A percentile compares a stretch with the other conserved stretches of the same genome.
These are phyloP conservation scores for Phlogophora meticulosa DNA, from an alignment of 2,888 invertebrate genomes.

Conservation along the genomic window DNA sequence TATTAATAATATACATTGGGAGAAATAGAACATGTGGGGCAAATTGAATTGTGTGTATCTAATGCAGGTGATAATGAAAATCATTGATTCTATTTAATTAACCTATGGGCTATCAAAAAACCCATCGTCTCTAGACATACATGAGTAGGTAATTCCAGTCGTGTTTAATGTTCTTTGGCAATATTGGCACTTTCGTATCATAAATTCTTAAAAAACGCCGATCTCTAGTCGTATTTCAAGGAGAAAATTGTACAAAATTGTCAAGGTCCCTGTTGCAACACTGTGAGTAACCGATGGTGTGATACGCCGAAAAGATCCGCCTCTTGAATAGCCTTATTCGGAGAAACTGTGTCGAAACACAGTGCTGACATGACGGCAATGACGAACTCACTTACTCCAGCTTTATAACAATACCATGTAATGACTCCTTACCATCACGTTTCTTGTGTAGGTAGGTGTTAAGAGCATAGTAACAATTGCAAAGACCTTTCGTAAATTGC, in stretches of 20 bases:
- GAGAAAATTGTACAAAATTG: conserved; percentile 32
- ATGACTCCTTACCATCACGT: conserved; percentile 23
- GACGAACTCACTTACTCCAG: conserved; percentile 47
- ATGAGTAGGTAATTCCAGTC: background rate
- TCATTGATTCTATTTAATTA: background rate
- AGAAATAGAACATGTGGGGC: conserved; percentile 1
- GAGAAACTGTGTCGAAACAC: conserved; percentile 76
- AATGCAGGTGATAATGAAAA: conserved; percentile 15
- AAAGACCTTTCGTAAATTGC: conserved; percentile 3
- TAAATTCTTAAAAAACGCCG: background rate
- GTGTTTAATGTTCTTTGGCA: background rate
- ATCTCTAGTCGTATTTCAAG: conserved; percentile 15
- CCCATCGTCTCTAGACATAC: background rate
- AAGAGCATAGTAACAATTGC: background rate
- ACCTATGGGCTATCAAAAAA: background rate
- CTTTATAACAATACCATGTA: conserved; percentile 40
- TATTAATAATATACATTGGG: too few species aligned
- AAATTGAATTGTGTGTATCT: background rate
- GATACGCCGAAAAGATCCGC: conserved; percentile 75
- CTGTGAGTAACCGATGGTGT: conserved; percentile 71
- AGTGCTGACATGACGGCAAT: conserved; percentile 49
- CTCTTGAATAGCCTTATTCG: conserved; percentile 79
- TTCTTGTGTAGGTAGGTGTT: conserved; percentile 28
- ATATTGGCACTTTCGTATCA: conserved; percentile 4
- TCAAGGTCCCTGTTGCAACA: conserved; percentile 76